Conservation (phyloP, 2,888 invertebrate species). For the Autographa pulchrina region DNA sequence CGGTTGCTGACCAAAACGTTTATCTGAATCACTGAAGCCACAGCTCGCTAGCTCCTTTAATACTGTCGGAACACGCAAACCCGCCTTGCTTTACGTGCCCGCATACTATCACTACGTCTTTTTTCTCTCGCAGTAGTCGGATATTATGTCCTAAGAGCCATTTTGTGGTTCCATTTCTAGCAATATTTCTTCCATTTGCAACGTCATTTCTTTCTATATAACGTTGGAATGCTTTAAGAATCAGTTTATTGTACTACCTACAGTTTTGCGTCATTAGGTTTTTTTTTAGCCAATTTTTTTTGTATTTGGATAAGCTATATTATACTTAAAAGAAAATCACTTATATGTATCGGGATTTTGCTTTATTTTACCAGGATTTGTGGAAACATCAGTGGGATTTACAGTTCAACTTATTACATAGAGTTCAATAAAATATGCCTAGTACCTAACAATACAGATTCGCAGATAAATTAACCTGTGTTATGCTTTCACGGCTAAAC, state of each 20-base stretch:
- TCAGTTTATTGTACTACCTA: conserved; percentile 28
- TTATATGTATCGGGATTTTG: no score
- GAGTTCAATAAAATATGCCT: no score
- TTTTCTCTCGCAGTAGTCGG: conserved; percentile 73
- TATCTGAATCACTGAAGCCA: conserved; percentile 82
- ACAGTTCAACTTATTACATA: no score
- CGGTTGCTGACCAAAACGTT: conserved; percentile 82
- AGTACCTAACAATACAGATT: no score
- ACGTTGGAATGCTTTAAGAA: conserved; percentile 53
- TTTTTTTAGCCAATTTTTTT: background rate
- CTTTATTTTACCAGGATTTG: no score
- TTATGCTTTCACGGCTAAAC: no score
- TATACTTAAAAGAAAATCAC: no score
- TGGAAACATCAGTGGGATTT: no score
- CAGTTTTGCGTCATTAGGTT: conserved; percentile 11
- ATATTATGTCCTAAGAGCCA: conserved; percentile 78
- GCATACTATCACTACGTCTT: conserved; percentile 76
- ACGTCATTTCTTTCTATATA: conserved; percentile 76
- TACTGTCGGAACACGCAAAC: conserved; percentile 62
- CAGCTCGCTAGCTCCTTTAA: conserved; percentile 75
- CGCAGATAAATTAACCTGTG: no score
- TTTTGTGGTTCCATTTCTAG: conserved; percentile 74
- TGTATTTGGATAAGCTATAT: no score
- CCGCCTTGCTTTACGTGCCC: conserved; percentile 69
- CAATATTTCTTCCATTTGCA: conserved; percentile 81